Base-by-base conservation (phyloP, 1,140 invertebrate species). In the Paralvinella palmiformis region DNA sequence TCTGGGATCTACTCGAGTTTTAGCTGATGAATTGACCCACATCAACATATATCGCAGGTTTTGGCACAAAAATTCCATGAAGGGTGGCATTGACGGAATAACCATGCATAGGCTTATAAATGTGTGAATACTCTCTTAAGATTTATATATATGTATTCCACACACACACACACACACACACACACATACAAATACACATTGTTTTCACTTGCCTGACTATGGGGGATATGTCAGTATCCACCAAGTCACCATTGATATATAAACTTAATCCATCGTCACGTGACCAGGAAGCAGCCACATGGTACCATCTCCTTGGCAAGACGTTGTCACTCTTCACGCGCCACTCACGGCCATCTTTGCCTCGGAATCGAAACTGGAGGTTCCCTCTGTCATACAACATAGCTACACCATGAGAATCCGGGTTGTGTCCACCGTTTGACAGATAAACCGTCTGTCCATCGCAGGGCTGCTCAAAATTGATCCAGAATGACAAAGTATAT, bases 401-500 rank as follows among this genome's bases (percentile, higher is more conserved):
- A 32, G 78, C 75, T 2, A 79, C 70, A n/a, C 78, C 78, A 68
- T 79, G 76, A 13, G 67, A 71, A 24, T 69, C 59, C 2, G 58
- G 4, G 13, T 63, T 64, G 41, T 79, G 75, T 7, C 75, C 78
- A 1, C 78, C 78, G 59, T 79, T 79, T 5, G 78, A 77, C 66
- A 79, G 48, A 63, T 77, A 79, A 15, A 79, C 72, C 10, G 68
- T 70, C 48, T 72, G 61, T 24, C 64, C 65, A n/a, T 65, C 58
- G 6, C 66, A 68, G 3, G 64, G 63, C 7, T 67, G 56, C 4
- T 66, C 64, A 57, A 79, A 76, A 59, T 75, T 72, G 0, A 78
- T 15, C 78, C 78, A 79, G 48, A 79, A 65, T 1, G 70, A 69
- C 15, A 79, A 55, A n/a, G 73, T 79, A 60, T 79, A 79, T 0